A percentile compares a stretch with the other conserved stretches of the same genome.
These are phyloP conservation scores for Tringa solitaria DNA, from an alignment of 2,113 vertebrate species.

Conservation along the genomic window DNA sequence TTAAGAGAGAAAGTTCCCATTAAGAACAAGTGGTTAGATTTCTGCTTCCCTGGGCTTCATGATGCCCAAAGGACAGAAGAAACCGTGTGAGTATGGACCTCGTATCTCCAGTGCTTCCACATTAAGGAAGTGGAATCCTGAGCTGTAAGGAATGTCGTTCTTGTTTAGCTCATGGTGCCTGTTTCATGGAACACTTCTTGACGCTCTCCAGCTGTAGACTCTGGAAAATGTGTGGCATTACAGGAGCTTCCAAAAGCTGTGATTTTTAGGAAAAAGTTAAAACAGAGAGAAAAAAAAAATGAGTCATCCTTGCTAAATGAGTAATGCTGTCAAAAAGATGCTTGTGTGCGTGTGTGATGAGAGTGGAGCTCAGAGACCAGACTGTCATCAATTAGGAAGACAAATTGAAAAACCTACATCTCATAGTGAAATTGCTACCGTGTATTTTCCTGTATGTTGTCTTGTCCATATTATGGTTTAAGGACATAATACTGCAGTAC, in stretches of 20 bases:
- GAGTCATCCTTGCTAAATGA: background rate
- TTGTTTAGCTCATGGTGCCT: background rate
- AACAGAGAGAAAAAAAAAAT: background rate
- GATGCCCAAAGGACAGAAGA: background rate
- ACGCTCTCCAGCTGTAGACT: background rate
- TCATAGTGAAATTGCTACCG: background rate
- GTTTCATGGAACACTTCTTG: background rate
- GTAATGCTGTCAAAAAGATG: background rate
- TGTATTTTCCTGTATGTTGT: background rate
- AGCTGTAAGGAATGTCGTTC: background rate
- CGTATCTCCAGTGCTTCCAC: background rate
- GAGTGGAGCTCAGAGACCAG: background rate
- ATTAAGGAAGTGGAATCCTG: background rate
- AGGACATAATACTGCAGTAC: background rate
- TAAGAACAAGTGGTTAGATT: background rate
- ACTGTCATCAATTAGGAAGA: background rate
- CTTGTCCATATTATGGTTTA: background rate
- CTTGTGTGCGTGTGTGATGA: background rate
- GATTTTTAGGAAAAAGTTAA: background rate
- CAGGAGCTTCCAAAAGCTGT: background rate
- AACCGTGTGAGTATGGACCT: background rate
- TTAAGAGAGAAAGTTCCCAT: background rate
- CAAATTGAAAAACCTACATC: background rate
- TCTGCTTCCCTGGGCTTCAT: background rate
- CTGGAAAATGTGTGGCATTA: background rate